Conservation (phyloP, 2,113 vertebrate genomes). For the Misgurnus anguillicaudatus region DNA sequence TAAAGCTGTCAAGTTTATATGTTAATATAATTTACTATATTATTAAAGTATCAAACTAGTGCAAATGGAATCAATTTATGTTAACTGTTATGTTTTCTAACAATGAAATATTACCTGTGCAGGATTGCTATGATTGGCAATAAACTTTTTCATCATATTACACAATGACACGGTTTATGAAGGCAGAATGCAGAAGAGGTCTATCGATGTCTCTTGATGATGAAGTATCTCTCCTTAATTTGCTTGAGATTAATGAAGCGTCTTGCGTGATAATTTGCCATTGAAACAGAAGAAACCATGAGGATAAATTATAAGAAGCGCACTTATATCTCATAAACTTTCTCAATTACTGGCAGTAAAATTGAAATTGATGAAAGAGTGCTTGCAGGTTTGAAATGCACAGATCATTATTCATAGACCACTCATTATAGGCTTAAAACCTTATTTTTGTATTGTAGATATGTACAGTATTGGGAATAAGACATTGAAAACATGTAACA, state of each 20-base stretch:
- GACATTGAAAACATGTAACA: too few species aligned
- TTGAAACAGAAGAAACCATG: slow-evolving; percentile 16
- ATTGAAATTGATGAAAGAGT: slow-evolving; percentile 8
- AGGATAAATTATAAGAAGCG: slow-evolving; percentile 14
- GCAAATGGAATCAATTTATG: too few species aligned
- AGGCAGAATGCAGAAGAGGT: slow-evolving; percentile 13
- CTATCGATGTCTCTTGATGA: not conserved
- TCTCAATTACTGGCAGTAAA: slow-evolving; percentile 1
- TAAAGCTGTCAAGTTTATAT: too few species aligned
- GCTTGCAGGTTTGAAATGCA: too few species aligned
- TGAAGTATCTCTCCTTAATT: slow-evolving; percentile 14
- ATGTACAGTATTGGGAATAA: not conserved
- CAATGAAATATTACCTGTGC: not conserved
- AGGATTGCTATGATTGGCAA: not conserved
- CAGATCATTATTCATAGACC: too few species aligned
- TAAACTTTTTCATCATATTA: not conserved
- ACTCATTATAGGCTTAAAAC: too few species aligned
- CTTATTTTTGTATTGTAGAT: too few species aligned
- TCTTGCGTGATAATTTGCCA: not conserved
- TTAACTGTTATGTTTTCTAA: too few species aligned
- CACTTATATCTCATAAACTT: slow-evolving; percentile 36
- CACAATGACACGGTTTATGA: not conserved
- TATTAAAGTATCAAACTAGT: too few species aligned
- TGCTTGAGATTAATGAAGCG: slow-evolving; percentile 22
- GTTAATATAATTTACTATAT: too few species aligned